Base-by-base conservation (phyloP, 2,113 vertebrate species). In the Puma concolor region DNA sequence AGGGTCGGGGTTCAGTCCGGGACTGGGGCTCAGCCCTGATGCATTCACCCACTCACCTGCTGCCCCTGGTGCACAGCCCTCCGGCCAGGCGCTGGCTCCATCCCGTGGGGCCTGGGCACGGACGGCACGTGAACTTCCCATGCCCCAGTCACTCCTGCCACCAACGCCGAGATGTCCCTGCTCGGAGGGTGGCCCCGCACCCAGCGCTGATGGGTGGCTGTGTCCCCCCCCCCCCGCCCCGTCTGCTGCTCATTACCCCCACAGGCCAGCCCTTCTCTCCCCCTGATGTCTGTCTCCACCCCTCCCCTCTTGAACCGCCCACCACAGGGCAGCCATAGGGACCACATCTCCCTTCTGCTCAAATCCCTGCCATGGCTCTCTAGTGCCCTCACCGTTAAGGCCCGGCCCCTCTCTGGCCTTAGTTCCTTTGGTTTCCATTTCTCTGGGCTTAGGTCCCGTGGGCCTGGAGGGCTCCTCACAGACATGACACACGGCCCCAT, bases 371-470 rank as follows among this genome's bases (percentile, higher is more conserved):
- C n/a, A 1, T 9, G 50, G 80, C 36, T 64, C 72, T 27, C 77
- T 2, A 10, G 29, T n/a, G 41, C 80, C 36, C n/a, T 15, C 27
- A 1, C 21, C 16, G 0, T 31, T 3, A 29, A 31, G 36, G n/a
- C 7, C 50, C 0, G 0, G 12, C 17, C 19, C 38, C 33, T 27
- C 72, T 31, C 48, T 0, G 4, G 29, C 25, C 17, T 48, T 38
- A 17, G 52, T 9, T 44, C 16, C 41, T 79, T 13, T n/a, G 25
- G 36, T 31, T 44, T 79, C 38, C 25, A 7, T 63, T 41, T 57
- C 72, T 85, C 63, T 29, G 88, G 74, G 54, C 29, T 66, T 41
- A 7, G 9, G 19, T 79, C 69, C 27, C 27, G 4, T 2, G 16
- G 44, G 4, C 54, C 23, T 29, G 3, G 1, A 4, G 23, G 60